These are phyloP conservation scores for Aporophyla lueneburgensis DNA, from an alignment of 2,888 invertebrate genomes.

Conservation along the genomic window DNA sequence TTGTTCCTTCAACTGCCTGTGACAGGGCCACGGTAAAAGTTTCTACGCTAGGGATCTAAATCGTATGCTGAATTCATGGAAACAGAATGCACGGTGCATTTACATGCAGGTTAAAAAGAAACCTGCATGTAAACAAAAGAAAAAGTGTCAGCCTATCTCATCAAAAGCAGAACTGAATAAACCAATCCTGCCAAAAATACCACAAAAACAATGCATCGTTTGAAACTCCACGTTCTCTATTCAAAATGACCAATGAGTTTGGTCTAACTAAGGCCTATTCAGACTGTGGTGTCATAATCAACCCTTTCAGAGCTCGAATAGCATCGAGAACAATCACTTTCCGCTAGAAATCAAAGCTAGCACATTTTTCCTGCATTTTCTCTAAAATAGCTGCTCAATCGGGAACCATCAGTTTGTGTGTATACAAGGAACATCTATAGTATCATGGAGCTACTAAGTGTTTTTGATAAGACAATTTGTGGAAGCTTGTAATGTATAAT, in stretches of 20 bases:
- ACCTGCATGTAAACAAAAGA: no score
- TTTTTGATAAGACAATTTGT: no score
- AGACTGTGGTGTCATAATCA: background rate
- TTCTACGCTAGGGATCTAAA: no score
- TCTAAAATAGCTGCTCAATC: constrained; percentile 22
- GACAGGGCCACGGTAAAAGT: no score
- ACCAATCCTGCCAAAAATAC: background rate
- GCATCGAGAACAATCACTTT: background rate
- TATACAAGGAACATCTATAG: constrained; percentile 41
- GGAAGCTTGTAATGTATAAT: no score
- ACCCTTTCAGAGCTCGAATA: background rate
- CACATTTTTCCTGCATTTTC: constrained; percentile 40
- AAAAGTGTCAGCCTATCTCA: no score
- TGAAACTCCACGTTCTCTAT: background rate
- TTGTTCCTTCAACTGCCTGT: no score
- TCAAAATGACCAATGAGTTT: background rate
- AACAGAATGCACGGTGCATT: no score
- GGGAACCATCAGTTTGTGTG: constrained; percentile 38
- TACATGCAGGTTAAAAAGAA: no score
- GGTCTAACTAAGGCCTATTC: background rate
- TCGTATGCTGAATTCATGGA: no score
- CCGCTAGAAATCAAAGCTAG: constrained; percentile 12
- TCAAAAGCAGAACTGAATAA: no score
- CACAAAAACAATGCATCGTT: background rate
- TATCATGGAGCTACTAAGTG: constrained; percentile 37